Conservation (phyloP, 2,113 vertebrate species). For the Crypturellus undulatus region DNA sequence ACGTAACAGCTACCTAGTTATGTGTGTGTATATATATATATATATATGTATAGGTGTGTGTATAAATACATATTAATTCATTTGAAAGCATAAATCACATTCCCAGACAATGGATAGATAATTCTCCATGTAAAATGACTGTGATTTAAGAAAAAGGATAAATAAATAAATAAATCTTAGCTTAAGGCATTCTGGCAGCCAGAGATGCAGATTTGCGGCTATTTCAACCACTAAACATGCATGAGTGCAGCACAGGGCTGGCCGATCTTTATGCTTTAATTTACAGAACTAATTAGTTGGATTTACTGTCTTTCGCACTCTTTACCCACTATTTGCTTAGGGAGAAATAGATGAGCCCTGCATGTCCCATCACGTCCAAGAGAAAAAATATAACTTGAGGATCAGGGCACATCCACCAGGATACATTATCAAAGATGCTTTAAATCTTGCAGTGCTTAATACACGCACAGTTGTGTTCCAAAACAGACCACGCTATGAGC, state of each 20-base stretch:
- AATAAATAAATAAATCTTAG: neutral
- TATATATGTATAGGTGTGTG: too few relatives aligned
- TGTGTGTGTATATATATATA: too few relatives aligned
- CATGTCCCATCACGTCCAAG: neutral
- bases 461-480: fast-evolving
- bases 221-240: neutral
- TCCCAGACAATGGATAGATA: neutral
- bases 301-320: conserved; percentile 49
- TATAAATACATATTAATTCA: neutral
- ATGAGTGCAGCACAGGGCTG: neutral
- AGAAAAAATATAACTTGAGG: neutral
- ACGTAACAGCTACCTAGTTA: neutral
- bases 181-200: neutral
- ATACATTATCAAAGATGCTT: neutral
- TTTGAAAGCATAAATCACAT: neutral
- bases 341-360: conserved; percentile 29
- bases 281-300: conserved; percentile 58
- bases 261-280: conserved; percentile 44
- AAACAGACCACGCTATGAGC: fast-evolving
- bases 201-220: conserved; percentile 39
- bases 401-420: neutral
- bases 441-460: fast-evolving
- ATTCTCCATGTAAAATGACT: conserved; percentile 23
- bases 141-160: neutral
- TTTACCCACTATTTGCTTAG: neutral